Evolutionary conservation across 2,888 invertebrate species (phyloP).

Genomic region (Oithona nana): DNA sequence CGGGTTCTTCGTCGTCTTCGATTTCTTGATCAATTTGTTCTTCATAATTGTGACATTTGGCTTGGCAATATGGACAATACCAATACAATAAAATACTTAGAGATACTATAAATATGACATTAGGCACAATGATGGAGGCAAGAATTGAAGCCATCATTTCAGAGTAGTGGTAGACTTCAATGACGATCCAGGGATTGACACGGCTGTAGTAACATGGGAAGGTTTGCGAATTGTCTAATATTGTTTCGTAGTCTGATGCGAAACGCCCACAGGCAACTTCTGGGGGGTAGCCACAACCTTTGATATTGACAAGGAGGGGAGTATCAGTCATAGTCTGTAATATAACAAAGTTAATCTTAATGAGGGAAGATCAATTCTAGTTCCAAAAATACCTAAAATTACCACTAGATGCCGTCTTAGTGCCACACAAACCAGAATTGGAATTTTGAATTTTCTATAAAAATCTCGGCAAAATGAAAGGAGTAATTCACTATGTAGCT

Average conservation of each 20-base stretch:
- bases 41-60: conserved; percentile 10
- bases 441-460: too few species aligned
- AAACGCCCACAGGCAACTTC: conserved; percentile 6
- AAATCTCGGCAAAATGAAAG: too few species aligned
- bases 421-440: too few species aligned
- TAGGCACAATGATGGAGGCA: conserved; percentile 7
- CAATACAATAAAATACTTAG: conserved; percentile 3
- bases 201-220: conserved; percentile 1
- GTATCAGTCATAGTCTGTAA: neutral
- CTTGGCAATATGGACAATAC: conserved; percentile 14
- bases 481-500: too few species aligned
- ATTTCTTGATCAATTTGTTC: conserved; percentile 2
- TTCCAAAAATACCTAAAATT: too few species aligned
- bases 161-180: neutral
- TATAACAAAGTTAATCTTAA: too few species aligned
- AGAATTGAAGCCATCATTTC: neutral
- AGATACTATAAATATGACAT: conserved; percentile 5
- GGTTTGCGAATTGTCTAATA: neutral
- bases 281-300: conserved; percentile 17
- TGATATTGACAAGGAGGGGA: conserved; percentile 16
- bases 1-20: too few species aligned
- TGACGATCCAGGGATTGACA: conserved; percentile 14
- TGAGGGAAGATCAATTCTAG: too few species aligned
- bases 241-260: neutral
- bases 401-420: too few species aligned